A percentile compares a stretch with the other conserved stretches of the same genome.
These are phyloP conservation scores for Hypomesus transpacificus DNA, from an alignment of 2,113 vertebrate species.

Conservation along the genomic window DNA sequence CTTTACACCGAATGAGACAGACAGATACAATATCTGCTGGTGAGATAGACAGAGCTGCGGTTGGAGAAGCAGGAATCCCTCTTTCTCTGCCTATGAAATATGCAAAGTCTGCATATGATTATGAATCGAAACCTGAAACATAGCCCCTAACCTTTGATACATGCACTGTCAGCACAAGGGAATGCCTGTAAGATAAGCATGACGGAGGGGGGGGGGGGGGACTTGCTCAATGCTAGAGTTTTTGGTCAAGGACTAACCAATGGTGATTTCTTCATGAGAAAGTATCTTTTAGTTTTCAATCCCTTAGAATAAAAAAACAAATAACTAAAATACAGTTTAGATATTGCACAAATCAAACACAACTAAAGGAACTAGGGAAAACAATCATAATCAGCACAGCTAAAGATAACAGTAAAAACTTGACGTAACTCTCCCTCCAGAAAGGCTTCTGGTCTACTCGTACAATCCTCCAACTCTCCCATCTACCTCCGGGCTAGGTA, in stretches of 20 bases:
- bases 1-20: neutral
- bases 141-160: constrained; percentile 44
- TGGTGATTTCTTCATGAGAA: constrained; percentile 5
- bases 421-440: neutral
- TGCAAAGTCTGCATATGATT: constrained; percentile 50
- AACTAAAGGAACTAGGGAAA: too few relatives aligned
- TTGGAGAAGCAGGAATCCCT: constrained; percentile 13
- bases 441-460: neutral
- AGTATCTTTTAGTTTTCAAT: too few relatives aligned
- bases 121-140: constrained; percentile 52
- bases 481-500: constrained; percentile 16
- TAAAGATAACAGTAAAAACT: neutral
- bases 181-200: constrained; percentile 57
- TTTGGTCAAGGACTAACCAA: constrained; percentile 36
- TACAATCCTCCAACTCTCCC: neutral
- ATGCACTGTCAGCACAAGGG: constrained; percentile 53
- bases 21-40: neutral
- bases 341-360: too few relatives aligned
- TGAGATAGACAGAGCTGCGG: neutral
- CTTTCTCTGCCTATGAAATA: constrained; percentile 38
- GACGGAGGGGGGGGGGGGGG: constrained; percentile 37
- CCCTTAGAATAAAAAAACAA: too few relatives aligned
- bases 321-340: too few relatives aligned
- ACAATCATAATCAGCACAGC: too few relatives aligned
- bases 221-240: constrained; percentile 47